Conservation (phyloP, 2,797 vertebrate species). For the Mormyrus proboscirostris region DNA sequence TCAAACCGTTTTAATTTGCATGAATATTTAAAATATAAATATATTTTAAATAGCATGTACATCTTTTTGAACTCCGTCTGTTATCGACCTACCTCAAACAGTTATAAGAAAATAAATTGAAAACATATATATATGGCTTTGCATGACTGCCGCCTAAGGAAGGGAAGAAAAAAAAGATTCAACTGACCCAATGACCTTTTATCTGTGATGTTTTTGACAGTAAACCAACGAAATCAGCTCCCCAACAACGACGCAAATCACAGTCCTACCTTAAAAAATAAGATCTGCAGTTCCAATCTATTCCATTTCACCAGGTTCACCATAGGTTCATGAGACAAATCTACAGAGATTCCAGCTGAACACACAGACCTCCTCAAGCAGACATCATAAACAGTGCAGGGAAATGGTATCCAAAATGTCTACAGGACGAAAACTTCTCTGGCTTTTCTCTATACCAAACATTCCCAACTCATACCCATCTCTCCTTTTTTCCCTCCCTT, state of each 20-base stretch:
- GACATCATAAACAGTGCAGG: conserved; percentile 35
- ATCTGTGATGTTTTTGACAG: neutral
- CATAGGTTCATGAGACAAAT: conserved; percentile 23
- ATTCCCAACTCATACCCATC: conserved; percentile 49
- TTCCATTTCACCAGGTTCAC: conserved; percentile 29
- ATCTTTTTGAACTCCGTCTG: neutral
- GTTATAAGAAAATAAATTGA: neutral
- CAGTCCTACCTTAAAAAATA: conserved; percentile 53
- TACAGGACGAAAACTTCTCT: conserved; percentile 36
- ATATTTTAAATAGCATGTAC: neutral
- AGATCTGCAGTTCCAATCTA: conserved; percentile 29
- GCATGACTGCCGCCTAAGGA: neutral
- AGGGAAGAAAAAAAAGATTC: neutral
- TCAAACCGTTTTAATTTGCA: neutral
- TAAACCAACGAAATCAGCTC: neutral
- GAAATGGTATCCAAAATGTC: conserved; percentile 39
- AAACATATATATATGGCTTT: neutral
- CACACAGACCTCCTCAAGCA: neutral
- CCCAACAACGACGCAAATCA: neutral
- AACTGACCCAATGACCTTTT: neutral
- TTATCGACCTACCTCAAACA: neutral
- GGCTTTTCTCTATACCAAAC: conserved; percentile 45
- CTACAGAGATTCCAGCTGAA: neutral
- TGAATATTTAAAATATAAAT: neutral
- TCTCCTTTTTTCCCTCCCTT: conserved; percentile 43